Evolutionary conservation across 2,888 invertebrate genomes (phyloP), one percentile per base, ranked within the genome.

Genomic region (Ametastegia equiseti): DNA sequence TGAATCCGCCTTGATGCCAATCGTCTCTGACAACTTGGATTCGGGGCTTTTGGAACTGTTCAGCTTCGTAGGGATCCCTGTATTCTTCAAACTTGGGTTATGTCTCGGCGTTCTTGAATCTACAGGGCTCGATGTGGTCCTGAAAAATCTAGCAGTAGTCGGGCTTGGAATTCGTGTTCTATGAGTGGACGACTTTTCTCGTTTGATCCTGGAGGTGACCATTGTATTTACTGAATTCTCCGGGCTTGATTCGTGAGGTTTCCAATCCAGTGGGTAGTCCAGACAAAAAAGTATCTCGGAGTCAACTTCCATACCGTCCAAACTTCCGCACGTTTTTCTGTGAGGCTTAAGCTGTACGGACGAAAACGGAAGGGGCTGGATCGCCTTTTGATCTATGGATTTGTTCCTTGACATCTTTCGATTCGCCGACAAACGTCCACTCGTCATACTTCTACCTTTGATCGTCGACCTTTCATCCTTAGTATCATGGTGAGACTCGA

Each of bases 121-220:
- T 57, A 5, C 19, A 30, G 42, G 30, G 23, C 15, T 36, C 30
- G 7, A 15, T 7, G 19, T 11, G 42, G 45, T 78, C 23, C 33
- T 60, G 6, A 45, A 19, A 15, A 27, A 63, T 30, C 45, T 27
- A 1, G 27, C 13, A 6, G 39, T 27, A n/a, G 30, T 42, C 23
- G 57, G 45, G 15, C 67, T 71, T 39, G 57, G 45, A 33, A 60
- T 71, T n/a, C 81, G 80, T 19, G 80, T 36, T 39, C n/a, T 42
- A 19, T n/a, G 39, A 39, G 60, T 60, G 15, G 15, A 45, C 27
- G 11, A 30, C 33, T 9, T 57, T 15, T 27, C 78, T 15, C 42
- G 54, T 54, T 39, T 60, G 2, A 45, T 47, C 13, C 2, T 30
- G 6, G 30, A 27, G 9, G 15, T 4, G 2, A 30, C 42, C 19